Percentiles rank a stretch among this genome's conserved stretches.
phyloP scores from a whole-genome alignment of 1,140 invertebrate species.

The Cyrtorhinus lividipennis region DNA sequence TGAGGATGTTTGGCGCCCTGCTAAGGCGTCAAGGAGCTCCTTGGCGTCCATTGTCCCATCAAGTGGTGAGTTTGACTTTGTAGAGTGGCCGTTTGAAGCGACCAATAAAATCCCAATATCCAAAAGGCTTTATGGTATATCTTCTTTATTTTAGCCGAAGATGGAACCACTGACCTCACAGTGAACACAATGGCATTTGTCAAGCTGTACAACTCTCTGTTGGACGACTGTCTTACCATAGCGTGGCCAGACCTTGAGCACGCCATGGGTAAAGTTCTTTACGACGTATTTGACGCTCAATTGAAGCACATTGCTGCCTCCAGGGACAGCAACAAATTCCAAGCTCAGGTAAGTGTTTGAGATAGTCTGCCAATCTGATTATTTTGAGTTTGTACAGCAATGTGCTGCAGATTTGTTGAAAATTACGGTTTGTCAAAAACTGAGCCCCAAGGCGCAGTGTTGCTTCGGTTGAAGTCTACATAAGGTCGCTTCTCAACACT shows the following conservation, averaged over 20 bases:
- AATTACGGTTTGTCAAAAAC: not conserved
- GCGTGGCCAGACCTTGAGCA: conserved; percentile 45
- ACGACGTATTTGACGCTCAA: conserved; percentile 49
- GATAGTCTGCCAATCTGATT: not conserved
- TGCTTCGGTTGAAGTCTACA: no score
- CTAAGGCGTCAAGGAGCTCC: conserved; percentile 31
- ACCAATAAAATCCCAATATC: no score
- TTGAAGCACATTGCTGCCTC: conserved; percentile 45
- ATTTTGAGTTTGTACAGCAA: not conserved
- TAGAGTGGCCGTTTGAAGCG: no score
- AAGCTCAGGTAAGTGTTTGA: conserved; percentile 42
- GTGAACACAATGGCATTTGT: conserved; percentile 54
- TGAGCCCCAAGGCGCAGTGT: no score
- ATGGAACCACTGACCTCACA: conserved; percentile 52
- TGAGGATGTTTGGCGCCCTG: conserved; percentile 57
- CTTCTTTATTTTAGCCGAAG: conserved; percentile 28
- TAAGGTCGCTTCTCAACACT: no score
- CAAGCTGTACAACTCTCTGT: conserved; percentile 45
- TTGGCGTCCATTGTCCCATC: not conserved
- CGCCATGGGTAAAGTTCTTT: conserved; percentile 45
- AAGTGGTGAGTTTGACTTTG: not conserved
- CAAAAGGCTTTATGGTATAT: no score
- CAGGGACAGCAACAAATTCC: conserved; percentile 39
- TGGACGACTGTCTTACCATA: conserved; percentile 53
- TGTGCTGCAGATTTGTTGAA: no score